Evolutionary conservation across 2,797 vertebrate genomes (phyloP), one percentile per base, ranked within the genome.

Genomic region (Margarornis squamiger): DNA sequence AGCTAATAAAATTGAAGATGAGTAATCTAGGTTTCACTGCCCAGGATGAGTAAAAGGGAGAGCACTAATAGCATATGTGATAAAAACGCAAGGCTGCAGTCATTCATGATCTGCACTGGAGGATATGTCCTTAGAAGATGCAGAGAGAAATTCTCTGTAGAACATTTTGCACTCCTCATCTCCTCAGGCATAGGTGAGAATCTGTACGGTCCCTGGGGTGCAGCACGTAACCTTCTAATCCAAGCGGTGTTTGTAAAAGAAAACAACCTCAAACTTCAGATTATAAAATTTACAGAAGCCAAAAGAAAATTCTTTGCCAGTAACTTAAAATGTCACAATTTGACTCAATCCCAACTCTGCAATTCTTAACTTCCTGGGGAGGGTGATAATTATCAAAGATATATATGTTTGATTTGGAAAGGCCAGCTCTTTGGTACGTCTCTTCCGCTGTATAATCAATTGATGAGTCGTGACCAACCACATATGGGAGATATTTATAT

Each of bases 371-470:
- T 97, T 95, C 92, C 95, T 76, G 82, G 38, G 59, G 76, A 96
- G 85, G 85, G 26, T 91, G 85, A 95, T 94, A 92, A 96, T 95
- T 94, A 96, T 88, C 80, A 14, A 55, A 94, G 92, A 93, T 86
- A 78, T 57, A 57, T 57, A 41, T 71, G 90, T 90, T 90, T 86
- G 93, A 91, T 94, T 94, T 91, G 91, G 92, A 97, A 97, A 96
- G 95, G 92, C 92, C 92, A 96, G 2, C 59, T 94, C 89, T 59
- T 63, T 36, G 92, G 82, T 90, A 54, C 66, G 45, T 67, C 79
- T 80, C 90, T 97, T 96, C 89, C 2, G 3, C 85, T 94, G 75
- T 51, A 86, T 63, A 92, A 92, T 91, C 95, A 59, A 96, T 93
- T 36, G 76, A 83, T 97, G 95, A 96, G 79, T 97, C 96, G 96